Evolutionary conservation across 2,113 vertebrate genomes (phyloP), one percentile per base, ranked within the genome.

Genomic region (Tautogolabrus adspersus): DNA sequence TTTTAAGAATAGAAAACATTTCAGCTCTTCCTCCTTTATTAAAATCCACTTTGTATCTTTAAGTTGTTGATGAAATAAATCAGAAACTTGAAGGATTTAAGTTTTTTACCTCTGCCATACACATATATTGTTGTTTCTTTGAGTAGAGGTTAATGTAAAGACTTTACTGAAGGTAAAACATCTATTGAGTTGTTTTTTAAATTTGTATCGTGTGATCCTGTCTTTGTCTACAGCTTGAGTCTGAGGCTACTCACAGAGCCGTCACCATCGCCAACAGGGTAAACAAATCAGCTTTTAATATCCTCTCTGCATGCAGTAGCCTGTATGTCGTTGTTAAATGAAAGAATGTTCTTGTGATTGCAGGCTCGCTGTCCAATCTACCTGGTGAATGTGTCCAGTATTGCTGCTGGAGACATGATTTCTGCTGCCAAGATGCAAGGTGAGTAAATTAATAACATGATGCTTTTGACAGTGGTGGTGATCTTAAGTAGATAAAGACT

Each of bases 261-360:
- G 95, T 99, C 91, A 99, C 97, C 90, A 97, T 99, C 3, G 96
- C 96, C 67, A 99, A 98, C 91, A 92, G 97, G 94, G 97, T 99
- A 92, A 96, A 96, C 26, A 55, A 44, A 19, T 0, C 11, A 8
- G 0, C 46, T 63, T 69, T 67, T 22, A 55, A 42, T 22, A 30
- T 66, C 56, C 19, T 64, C 12, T 66, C 26, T 71, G 26, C 44
- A 22, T 46, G 23, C 34, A 22, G 7, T 15, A 6, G 40, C 74
- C 4, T 60, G 21, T 18, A 8, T 23, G 38, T 77, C 2, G 54
- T 1, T 58, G 18, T 47, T 38, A 57, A 38, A 46, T 60, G 0
- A 46, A 15, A 26, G 0, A 52, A 22, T 59, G 3, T n/a, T 0
- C 37, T 55, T 84, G 51, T 82, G 40, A 37, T 66, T 72, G 0